These are phyloP conservation scores for Leptinotarsa defecta DNA, from an alignment of 1,140 invertebrate genomes.

Conservation along the genomic window DNA sequence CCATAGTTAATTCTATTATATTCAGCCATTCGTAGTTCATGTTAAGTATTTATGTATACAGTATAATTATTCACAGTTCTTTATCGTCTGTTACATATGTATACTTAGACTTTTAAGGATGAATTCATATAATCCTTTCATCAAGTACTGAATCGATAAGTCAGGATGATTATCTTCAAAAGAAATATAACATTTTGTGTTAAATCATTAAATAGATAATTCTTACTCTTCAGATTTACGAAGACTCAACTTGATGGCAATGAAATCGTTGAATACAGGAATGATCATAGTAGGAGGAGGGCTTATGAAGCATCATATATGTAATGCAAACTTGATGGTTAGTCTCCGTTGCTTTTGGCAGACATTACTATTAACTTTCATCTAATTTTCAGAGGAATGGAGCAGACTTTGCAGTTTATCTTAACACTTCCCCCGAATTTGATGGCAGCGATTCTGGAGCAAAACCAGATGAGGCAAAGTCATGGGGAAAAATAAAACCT, in stretches of 20 bases:
- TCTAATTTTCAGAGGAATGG: constrained; percentile 83
- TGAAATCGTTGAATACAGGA: constrained; percentile 90
- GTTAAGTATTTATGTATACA: no score
- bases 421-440: constrained; percentile 97
- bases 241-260: constrained; percentile 92
- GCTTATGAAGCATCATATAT: constrained; percentile 98
- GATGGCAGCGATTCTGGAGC: constrained; percentile 99
- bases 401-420: constrained; percentile 94
- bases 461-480: constrained; percentile 95
- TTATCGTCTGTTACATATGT: no score
- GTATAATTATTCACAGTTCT: no score
- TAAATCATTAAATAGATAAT: no score
- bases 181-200: no score
- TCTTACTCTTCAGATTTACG: constrained; percentile 71
- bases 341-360: constrained; percentile 22
- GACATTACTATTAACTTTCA: not conserved
- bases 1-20: no score
- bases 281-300: constrained; percentile 98
- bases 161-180: no score
- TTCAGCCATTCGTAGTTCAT: no score
- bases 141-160: no score
- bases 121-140: no score
- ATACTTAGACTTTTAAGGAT: no score
- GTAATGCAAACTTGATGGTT: constrained; percentile 96
- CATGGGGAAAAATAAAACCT: constrained; percentile 96